Percentiles rank a stretch among this genome's conserved stretches.
Conservation (phyloP, 2,888 invertebrate genomes). For the Nomada hirtipes region DNA sequence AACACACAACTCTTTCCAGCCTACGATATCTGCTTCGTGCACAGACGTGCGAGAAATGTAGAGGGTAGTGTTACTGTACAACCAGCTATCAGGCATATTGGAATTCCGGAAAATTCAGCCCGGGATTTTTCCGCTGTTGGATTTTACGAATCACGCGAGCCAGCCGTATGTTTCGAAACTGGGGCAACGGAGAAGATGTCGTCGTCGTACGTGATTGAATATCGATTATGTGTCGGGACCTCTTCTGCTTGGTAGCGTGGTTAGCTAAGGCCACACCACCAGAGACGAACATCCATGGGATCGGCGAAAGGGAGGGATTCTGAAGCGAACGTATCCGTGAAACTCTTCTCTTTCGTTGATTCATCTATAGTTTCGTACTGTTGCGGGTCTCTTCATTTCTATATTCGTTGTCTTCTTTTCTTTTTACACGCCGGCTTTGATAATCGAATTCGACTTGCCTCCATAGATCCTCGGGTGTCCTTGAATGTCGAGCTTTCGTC, state of each 20-base stretch:
- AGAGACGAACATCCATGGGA: constrained; percentile 36
- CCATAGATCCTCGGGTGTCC: background rate
- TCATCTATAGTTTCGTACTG: too few species aligned
- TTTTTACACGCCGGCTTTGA: background rate
- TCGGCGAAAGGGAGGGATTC: constrained; percentile 37
- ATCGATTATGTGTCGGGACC: constrained; percentile 75
- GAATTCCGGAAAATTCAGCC: constrained; percentile 58
- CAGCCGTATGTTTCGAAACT: constrained; percentile 63
- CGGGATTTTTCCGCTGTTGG: constrained; percentile 26
- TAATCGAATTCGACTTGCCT: background rate
- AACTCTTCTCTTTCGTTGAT: constrained; percentile 18
- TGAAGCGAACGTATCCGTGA: constrained; percentile 19
- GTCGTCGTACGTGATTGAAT: constrained; percentile 74
- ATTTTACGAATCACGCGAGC: constrained; percentile 36
- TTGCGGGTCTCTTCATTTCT: background rate
- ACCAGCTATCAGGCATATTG: constrained; percentile 63
- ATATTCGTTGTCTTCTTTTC: too few species aligned
- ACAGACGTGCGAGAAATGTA: constrained; percentile 51
- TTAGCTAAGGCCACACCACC: constrained; percentile 54
- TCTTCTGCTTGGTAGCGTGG: constrained; percentile 52
- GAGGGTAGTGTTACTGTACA: constrained; percentile 35
- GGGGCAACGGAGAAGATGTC: constrained; percentile 66
- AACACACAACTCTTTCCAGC: constrained; percentile 21
- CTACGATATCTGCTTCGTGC: constrained; percentile 9
- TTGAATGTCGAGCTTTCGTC: too few species aligned